These are phyloP conservation scores for Baryphthengus martii DNA, from an alignment of 2,113 vertebrate species.

Conservation along the genomic window DNA sequence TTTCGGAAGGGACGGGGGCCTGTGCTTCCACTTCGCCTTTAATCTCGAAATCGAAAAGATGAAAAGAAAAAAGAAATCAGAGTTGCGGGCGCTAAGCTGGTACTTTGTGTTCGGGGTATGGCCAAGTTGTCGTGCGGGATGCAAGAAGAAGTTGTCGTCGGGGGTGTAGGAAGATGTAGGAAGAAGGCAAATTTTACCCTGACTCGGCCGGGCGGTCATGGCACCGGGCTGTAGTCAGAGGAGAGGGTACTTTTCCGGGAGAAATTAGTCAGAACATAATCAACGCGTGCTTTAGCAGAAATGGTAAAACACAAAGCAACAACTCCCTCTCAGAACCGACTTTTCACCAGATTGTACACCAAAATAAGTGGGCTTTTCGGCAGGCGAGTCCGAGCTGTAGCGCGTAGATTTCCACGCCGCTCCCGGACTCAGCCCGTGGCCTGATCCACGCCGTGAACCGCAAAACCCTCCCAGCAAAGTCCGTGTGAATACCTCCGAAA, in stretches of 20 bases:
- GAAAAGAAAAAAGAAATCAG: neutral
- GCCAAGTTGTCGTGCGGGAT: neutral
- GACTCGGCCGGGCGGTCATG: neutral
- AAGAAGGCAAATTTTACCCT: neutral
- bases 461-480: too few species aligned
- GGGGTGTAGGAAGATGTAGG: neutral
- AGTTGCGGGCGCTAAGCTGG: neutral
- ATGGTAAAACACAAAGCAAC: neutral
- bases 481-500: neutral
- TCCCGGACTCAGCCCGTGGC: neutral
- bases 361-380: neutral
- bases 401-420: neutral
- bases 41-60: neutral
- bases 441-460: neutral
- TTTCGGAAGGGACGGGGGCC: neutral
- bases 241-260: accelerated
- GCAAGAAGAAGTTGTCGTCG: neutral
- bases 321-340: neutral
- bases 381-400: neutral
- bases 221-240: neutral
- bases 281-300: neutral
- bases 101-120: neutral
- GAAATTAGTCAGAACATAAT: neutral
- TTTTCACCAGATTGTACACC: neutral
- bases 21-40: neutral